Conservation (phyloP, 2,797 vertebrate genomes). For the Urosaurus nigricauda region DNA sequence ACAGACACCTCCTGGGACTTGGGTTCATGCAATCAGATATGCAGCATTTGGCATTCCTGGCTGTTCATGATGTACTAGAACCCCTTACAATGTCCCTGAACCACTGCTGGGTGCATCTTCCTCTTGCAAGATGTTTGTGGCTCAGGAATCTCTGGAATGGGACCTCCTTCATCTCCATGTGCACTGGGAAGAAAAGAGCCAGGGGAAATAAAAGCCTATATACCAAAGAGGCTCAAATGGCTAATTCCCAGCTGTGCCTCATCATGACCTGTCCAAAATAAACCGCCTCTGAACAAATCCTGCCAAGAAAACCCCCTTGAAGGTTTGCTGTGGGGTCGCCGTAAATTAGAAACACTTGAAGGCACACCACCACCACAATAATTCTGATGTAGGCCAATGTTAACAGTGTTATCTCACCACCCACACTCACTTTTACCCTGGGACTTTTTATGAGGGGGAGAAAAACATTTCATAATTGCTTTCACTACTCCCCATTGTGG, state of each 20-base stretch:
- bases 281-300: too few relatives aligned
- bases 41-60: background rate
- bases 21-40: background rate
- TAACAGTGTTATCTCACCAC: background rate
- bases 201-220: background rate
- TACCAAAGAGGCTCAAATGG: background rate
- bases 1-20: background rate
- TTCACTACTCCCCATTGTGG: background rate
- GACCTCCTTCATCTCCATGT: background rate
- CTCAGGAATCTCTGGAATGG: slow-evolving; percentile 25
- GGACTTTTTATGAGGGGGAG: background rate
- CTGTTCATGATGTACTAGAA: background rate
- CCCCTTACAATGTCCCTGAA: background rate
- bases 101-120: background rate
- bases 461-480: background rate
- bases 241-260: background rate
- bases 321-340: too few relatives aligned
- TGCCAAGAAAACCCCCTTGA: too few relatives aligned
- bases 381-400: background rate
- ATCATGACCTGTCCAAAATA: background rate
- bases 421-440: background rate
- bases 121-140: background rate
- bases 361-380: background rate
- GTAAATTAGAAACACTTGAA: too few relatives aligned
- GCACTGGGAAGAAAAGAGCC: background rate